Evolutionary conservation across 1,140 invertebrate genomes (phyloP).

Genomic region (Drosophila sulfurigaster): DNA sequence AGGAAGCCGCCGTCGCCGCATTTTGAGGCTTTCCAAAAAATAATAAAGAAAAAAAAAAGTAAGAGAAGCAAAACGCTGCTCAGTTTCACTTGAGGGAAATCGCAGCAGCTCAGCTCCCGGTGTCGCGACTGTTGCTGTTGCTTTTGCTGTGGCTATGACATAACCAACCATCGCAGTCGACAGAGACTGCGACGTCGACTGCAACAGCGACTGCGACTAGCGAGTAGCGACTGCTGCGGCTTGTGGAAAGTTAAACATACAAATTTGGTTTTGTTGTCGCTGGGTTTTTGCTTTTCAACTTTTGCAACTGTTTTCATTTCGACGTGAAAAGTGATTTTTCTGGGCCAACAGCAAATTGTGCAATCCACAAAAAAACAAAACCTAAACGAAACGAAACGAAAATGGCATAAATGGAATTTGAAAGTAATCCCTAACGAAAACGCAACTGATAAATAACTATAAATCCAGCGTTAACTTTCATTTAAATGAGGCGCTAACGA

Average conservation of each 20-base stretch:
- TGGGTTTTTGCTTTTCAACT: slow-evolving; percentile 64
- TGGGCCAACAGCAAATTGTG: slow-evolving; percentile 49
- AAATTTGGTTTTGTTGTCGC: slow-evolving; percentile 70
- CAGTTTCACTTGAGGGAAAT: slow-evolving; percentile 82
- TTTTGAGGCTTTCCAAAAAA: slow-evolving; percentile 74
- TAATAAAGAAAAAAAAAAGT: slow-evolving; percentile 33
- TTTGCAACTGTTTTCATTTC: slow-evolving; percentile 55
- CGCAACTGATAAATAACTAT: slow-evolving; percentile 13
- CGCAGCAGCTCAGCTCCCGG: slow-evolving; percentile 55
- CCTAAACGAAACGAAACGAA: too few species aligned
- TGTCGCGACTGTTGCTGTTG: slow-evolving; percentile 26
- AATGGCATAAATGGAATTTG: slow-evolving; percentile 7
- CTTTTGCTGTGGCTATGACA: slow-evolving; percentile 56
- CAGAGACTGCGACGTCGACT: background rate
- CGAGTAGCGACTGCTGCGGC: slow-evolving; percentile 10
- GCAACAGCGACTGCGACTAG: slow-evolving; percentile 31
- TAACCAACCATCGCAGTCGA: slow-evolving; percentile 48
- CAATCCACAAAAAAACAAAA: slow-evolving; percentile 41
- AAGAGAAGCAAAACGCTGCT: slow-evolving; percentile 60
- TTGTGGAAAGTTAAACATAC: slow-evolving; percentile 78
- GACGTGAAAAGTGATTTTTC: slow-evolving; percentile 69
- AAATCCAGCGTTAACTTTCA: slow-evolving; percentile 52
- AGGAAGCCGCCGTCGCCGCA: slow-evolving; percentile 38
- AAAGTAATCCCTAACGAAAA: slow-evolving; percentile 32
- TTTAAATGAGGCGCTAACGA: slow-evolving; percentile 70